A percentile compares a stretch with the other conserved stretches of the same genome.
Evolutionary conservation across 1,140 invertebrate species (phyloP).

Genomic region (Drosophila neocordata): DNA sequence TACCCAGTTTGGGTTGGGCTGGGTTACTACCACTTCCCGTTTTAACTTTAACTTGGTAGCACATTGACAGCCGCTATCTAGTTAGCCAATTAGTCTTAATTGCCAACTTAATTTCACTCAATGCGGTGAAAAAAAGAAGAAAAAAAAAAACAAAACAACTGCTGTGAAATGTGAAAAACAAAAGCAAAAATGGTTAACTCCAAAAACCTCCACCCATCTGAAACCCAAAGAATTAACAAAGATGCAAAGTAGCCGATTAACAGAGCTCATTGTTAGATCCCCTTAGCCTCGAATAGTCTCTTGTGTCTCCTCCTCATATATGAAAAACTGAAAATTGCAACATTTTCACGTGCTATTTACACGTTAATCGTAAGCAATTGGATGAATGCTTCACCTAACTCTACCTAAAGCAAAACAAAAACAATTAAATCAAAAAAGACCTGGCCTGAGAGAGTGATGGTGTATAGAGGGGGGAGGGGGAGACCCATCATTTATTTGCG

Average conservation of each 20-base stretch:
- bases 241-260: slow-evolving; percentile 64
- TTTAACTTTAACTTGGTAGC: slow-evolving; percentile 16
- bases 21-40: background rate
- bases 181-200: slow-evolving; percentile 49
- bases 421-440: slow-evolving; percentile 32
- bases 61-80: slow-evolving; percentile 8
- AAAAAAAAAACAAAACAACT: slow-evolving; percentile 45
- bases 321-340: slow-evolving; percentile 61
- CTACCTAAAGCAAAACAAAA: slow-evolving; percentile 55
- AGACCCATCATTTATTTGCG: slow-evolving; percentile 66
- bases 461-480: background rate
- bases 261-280: slow-evolving; percentile 53
- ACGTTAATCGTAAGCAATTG: slow-evolving; percentile 68
- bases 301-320: slow-evolving; percentile 18
- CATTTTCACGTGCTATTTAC: slow-evolving; percentile 74
- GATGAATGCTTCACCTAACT: slow-evolving; percentile 49
- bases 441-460: background rate
- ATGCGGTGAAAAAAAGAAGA: slow-evolving; percentile 19
- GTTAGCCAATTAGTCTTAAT: slow-evolving; percentile 73
- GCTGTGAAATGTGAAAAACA: slow-evolving; percentile 51
- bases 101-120: slow-evolving; percentile 60
- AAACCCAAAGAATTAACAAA: slow-evolving; percentile 28
- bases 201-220: slow-evolving; percentile 42
- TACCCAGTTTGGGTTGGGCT: background rate
- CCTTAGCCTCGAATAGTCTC: slow-evolving; percentile 39